Percentiles rank a stretch among this genome's conserved stretches.
Evolutionary conservation across 2,797 vertebrate genomes (phyloP).

Genomic region (Champsocephalus gunnari): DNA sequence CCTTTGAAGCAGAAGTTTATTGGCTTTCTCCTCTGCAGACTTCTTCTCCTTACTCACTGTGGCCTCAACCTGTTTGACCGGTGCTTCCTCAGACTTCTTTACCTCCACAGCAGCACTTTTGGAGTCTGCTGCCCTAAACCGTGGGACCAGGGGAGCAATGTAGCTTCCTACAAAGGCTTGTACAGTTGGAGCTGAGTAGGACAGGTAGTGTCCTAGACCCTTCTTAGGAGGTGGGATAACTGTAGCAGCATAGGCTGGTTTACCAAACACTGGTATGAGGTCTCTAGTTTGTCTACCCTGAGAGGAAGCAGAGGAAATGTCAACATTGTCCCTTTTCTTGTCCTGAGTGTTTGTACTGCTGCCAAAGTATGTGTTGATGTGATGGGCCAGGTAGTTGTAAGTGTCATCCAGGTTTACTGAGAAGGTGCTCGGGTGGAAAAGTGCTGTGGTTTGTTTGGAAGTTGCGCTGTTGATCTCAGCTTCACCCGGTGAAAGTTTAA

Average conservation of each 20-base stretch:
- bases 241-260: slow-evolving; percentile 56
- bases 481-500: slow-evolving; percentile 31
- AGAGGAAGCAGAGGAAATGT: slow-evolving; percentile 35
- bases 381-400: slow-evolving; percentile 90
- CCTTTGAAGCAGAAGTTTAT: slow-evolving; percentile 89
- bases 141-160: slow-evolving; percentile 92
- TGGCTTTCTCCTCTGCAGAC: slow-evolving; percentile 89
- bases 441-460: slow-evolving; percentile 74
- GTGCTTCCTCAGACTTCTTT: slow-evolving; percentile 71
- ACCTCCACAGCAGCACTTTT: slow-evolving; percentile 79
- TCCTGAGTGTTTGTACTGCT: slow-evolving; percentile 79
- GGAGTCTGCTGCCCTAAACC: slow-evolving; percentile 85
- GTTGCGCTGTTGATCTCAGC: slow-evolving; percentile 60
- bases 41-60: slow-evolving; percentile 82
- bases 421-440: slow-evolving; percentile 90
- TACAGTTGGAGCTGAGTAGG: slow-evolving; percentile 90
- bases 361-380: slow-evolving; percentile 93
- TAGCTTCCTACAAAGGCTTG: slow-evolving; percentile 96
- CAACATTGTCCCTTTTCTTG: slow-evolving; percentile 63
- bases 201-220: slow-evolving; percentile 91
- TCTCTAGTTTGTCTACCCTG: slow-evolving; percentile 58
- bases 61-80: slow-evolving; percentile 76
- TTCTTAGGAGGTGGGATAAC: slow-evolving; percentile 83
- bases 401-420: slow-evolving; percentile 92
- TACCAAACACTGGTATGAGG: slow-evolving; percentile 60